Evolutionary conservation across 2,888 invertebrate genomes (phyloP).

Genomic region (Scaptomyza reducta): DNA sequence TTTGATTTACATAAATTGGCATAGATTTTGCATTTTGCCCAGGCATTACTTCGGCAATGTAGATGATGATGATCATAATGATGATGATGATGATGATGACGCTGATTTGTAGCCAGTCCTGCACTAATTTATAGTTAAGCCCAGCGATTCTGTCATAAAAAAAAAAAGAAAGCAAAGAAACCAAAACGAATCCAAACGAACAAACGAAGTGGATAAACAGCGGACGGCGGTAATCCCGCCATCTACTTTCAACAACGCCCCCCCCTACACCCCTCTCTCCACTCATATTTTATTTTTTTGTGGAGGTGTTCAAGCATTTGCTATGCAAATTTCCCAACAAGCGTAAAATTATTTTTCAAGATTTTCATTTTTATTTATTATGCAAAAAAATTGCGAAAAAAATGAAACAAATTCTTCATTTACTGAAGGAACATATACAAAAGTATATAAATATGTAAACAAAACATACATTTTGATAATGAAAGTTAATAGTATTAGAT

Average conservation of each 20-base stretch:
- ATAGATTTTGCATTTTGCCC: slow-evolving; percentile 56
- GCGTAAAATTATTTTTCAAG: not conserved
- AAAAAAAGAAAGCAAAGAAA: not conserved
- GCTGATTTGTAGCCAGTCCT: slow-evolving; percentile 55
- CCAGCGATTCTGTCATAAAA: slow-evolving; percentile 35
- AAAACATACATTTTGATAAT: too few species aligned
- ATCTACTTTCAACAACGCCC: not conserved
- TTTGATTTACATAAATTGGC: slow-evolving; percentile 69
- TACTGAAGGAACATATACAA: too few species aligned
- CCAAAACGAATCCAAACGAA: not conserved
- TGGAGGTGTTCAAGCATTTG: not conserved
- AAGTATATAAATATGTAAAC: too few species aligned
- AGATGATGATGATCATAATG: slow-evolving; percentile 24
- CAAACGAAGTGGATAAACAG: slow-evolving; percentile 8
- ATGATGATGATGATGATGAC: slow-evolving; percentile 14
- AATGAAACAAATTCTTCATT: too few species aligned
- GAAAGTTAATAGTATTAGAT: too few species aligned
- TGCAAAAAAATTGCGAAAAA: not conserved
- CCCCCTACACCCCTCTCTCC: rapidly evolving
- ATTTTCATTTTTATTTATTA: not conserved
- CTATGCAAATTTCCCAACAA: not conserved
- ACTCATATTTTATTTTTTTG: not conserved
- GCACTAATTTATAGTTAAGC: slow-evolving; percentile 67
- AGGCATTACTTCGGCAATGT: slow-evolving; percentile 7
- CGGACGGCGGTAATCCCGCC: slow-evolving; percentile 18